Base-by-base conservation (phyloP, 2,797 vertebrate species). In the Muscicapa striata region DNA sequence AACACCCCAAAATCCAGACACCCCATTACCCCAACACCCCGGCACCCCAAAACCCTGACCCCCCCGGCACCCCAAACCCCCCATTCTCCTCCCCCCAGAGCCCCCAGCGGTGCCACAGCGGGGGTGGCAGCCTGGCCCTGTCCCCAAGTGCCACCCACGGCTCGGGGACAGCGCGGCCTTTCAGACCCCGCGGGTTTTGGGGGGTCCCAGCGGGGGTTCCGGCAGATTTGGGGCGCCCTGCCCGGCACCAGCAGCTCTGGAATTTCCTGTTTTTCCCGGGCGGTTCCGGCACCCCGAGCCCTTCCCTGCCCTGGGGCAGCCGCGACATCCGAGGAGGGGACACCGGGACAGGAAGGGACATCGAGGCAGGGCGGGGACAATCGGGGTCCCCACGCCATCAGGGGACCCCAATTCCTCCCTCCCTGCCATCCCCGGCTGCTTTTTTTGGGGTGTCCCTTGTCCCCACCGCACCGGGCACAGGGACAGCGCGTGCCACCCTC, bases 281-380 rank as follows among this genome's bases (percentile, higher is more conserved):
- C 14, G 43, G 2, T 88, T 84, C 73, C 41, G 23, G 29, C 43
- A 55, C 66, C 52, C n/a, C 1, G 7, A 59, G 82, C 86, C 85
- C 91, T 74, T 54, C 95, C 93, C 88, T 59, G 75, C 85, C 93
- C 91, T 19, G 91, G 85, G 85, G 93, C 87, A 6, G 19, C 18
- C 1, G 3, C 3, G 45, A 46, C 30, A 3, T 55, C 15, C 75
- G 52, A 2, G 63, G 19, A 15, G 58, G 19, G 21, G 74, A 48
- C 34, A 32, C 34, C 2, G 62, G 58, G 62, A 58, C 51, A 3
- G 49, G 19, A 13, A 45, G 21, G 23, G 74, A 48, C n/a, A 59
- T 26, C 2, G 57, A 54, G 61, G 66, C 51, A 27, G 59, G 59
- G 62, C 32, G 13, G 88, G 5, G 29, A 23, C 8, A 45, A 49